Evolutionary conservation across 2,113 vertebrate species (phyloP).

Genomic region (Cyanocitta stelleri): DNA sequence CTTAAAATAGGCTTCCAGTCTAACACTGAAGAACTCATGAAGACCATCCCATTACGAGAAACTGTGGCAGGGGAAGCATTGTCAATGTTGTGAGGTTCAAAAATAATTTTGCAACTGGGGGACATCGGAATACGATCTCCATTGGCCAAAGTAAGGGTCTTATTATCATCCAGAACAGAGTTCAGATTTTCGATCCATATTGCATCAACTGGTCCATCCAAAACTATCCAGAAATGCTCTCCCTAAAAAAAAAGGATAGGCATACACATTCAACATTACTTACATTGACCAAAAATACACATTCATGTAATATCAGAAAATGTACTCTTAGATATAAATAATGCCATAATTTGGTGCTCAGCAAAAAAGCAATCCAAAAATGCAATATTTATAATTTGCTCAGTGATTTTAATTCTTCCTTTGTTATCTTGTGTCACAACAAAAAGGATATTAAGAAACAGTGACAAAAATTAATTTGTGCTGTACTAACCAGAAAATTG

Average conservation of each 20-base stretch:
- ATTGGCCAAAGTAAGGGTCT: conserved; percentile 91
- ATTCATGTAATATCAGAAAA: neutral
- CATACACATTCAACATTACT: neutral
- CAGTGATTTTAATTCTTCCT: neutral
- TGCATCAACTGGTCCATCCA: conserved; percentile 95
- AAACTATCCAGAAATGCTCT: conserved; percentile 94
- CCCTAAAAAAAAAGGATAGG: conserved; percentile 65
- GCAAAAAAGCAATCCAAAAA: neutral
- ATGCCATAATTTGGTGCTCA: neutral
- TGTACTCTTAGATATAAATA: neutral
- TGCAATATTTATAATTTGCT: neutral
- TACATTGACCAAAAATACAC: neutral
- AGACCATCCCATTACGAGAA: conserved; percentile 96
- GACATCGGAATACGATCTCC: conserved; percentile 96
- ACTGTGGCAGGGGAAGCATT: conserved; percentile 96
- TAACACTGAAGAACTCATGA: conserved; percentile 95
- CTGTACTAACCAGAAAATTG: neutral
- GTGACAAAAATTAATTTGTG: neutral
- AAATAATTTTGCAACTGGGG: conserved; percentile 91
- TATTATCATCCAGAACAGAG: conserved; percentile 96
- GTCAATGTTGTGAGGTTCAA: conserved; percentile 95
- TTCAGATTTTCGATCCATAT: conserved; percentile 99
- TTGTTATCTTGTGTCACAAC: neutral
- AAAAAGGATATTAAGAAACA: neutral
- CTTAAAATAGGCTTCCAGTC: conserved; percentile 90